Percentiles rank a stretch among this genome's conserved stretches.
Conservation (phyloP, 1,140 invertebrate genomes). For the Drosophila teissieri region DNA sequence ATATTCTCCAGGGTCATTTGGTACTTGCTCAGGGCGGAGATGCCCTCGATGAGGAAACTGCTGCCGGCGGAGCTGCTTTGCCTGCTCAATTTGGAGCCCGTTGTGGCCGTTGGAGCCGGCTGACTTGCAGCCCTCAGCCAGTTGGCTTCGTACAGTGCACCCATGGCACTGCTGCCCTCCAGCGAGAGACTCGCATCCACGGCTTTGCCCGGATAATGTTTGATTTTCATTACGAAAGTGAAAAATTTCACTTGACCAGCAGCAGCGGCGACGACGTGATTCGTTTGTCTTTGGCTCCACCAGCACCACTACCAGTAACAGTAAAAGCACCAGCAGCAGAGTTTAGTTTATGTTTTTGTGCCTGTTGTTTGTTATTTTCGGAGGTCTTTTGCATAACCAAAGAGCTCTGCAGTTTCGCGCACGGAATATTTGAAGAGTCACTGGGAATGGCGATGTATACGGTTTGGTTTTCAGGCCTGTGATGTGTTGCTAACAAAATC, state of each 20-base stretch:
- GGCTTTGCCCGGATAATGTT: constrained; percentile 92
- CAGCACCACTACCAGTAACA: too few relatives aligned
- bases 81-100: constrained; percentile 32
- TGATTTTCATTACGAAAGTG: constrained; percentile 89
- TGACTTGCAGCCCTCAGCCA: constrained; percentile 88
- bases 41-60: constrained; percentile 84
- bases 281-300: constrained; percentile 33
- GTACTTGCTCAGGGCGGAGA: constrained; percentile 87
- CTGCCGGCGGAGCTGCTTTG: constrained; percentile 69
- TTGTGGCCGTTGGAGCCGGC: not conserved
- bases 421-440: constrained; percentile 76
- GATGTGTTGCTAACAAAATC: constrained; percentile 35
- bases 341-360: constrained; percentile 31
- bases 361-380: constrained; percentile 17
- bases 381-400: constrained; percentile 67
- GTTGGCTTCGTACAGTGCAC: constrained; percentile 92
- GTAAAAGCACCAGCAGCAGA: not conserved
- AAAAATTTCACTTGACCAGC: constrained; percentile 62
- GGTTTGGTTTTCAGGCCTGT: constrained; percentile 28
- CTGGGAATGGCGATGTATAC: constrained; percentile 4
- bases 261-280: constrained; percentile 54
- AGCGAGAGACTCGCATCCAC: constrained; percentile 87
- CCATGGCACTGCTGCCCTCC: constrained; percentile 88
- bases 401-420: constrained; percentile 63
- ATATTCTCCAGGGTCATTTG: constrained; percentile 87